Evolutionary conservation across 1,140 invertebrate species (phyloP), one percentile per base, ranked within the genome.

Genomic region (Bombus ignitus): DNA sequence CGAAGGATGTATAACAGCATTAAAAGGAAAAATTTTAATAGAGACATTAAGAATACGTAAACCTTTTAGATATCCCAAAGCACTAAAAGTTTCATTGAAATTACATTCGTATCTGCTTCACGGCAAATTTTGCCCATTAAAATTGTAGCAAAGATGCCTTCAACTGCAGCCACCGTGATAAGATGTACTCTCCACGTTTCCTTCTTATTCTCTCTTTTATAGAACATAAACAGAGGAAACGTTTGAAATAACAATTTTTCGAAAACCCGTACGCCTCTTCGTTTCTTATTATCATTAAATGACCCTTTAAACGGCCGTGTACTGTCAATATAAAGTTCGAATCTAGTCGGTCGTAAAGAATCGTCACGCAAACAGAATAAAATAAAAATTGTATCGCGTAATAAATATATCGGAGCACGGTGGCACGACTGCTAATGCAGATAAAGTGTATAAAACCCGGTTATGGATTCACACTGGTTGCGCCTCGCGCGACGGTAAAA

Each of bases 401-500:
- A 89, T 87, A 89, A 86, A 89, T 74, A 81, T 74, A 86, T 65
- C 15, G 39, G 76, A 39, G 77, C n/a, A 42, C 71, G 15, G 8
- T 10, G 53, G 3, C 65, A 59, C 37, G 57, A 76, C 73, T 85
- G 88, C 88, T 77, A 83, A 70, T 83, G 88, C 85, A 84, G 86
- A 89, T 87, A 87, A 90, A 89, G 88, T 81, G 72, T 82, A 78
- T 89, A 85, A 90, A 89, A 74, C 44, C 44, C 71, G 85, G 82
- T 89, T 89, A 83, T 77, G 70, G 77, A 83, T 90, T 83, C 86
- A 71, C 88, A 87, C 79, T 84, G 88, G 85, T 85, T 84, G 83
- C 88, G 80, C 83, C 86, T 66, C 57, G 80, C 71, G 79, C 71
- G 79, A 79, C 81, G 87, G 89, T 91, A 91, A 91, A 91, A 91